Base-by-base conservation (phyloP, 1,140 invertebrate genomes). In the Chlorops oryzae region DNA sequence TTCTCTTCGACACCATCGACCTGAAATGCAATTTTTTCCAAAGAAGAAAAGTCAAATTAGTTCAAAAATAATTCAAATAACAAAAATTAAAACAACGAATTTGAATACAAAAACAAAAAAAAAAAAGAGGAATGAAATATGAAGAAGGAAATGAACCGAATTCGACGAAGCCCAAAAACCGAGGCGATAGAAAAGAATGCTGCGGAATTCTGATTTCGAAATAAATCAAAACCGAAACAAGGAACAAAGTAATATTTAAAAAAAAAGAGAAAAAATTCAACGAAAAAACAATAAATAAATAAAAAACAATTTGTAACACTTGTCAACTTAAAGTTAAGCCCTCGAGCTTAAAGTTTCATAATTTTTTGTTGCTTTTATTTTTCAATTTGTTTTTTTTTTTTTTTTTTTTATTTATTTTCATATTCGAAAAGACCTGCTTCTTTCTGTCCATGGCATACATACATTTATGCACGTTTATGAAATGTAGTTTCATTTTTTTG, bases 1-100 rank as follows among this genome's bases (percentile, higher is more conserved):
- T 76, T 90, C 88, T 76, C 87, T 82, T 75, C 86, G 84, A 81
- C 88, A 89, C 88, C 88, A 90, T 83, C 89, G 89, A 65, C 86
- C 87, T 90, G 80, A 9, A 80, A 83, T 52, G n/a, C n/a, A n/a
- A n/a, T n/a, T n/a, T n/a, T n/a, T n/a, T n/a, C n/a, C n/a, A n/a
- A n/a, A 43, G 54, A 3, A 48, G 62, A 67, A 15, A 65, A 67
- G 59, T 59, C 62, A n/a, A 56, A 39, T 49, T n/a, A n/a, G n/a
- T n/a, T n/a, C n/a, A n/a, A n/a, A n/a, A n/a, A n/a, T n/a, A n/a
- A n/a, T n/a, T 25, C 12, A 18, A 42, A 44, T 20, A 25, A 50
- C 22, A 54, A 60, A 55, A 59, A 56, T 50, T 50, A 51, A 49
- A n/a, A n/a, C n/a, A n/a, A n/a, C n/a, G n/a, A n/a, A n/a, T n/a